phyloP scores from a whole-genome alignment of 2,888 invertebrate genomes.

The Leptopilina drosophilae region DNA sequence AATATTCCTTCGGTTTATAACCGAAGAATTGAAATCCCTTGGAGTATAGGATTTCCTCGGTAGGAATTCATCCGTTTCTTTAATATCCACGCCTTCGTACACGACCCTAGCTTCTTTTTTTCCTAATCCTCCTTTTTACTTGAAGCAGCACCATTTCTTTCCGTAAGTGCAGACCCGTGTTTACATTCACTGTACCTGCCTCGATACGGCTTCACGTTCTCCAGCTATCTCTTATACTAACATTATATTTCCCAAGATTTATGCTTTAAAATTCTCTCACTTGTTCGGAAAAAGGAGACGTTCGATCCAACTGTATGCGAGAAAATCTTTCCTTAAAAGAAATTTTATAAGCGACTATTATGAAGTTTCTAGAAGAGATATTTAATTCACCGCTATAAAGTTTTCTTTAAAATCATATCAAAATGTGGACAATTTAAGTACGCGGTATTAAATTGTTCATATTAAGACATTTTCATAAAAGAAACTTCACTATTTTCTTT shows the following conservation, averaged over 20 bases:
- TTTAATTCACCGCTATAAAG: no score
- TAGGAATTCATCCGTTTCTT: constrained; percentile 57
- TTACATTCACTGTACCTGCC: constrained; percentile 59
- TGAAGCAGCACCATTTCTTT: constrained; percentile 45
- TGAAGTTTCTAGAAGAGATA: not conserved
- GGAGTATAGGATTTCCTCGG: constrained; percentile 54
- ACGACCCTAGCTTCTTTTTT: constrained; percentile 49
- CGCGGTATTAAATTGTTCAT: no score
- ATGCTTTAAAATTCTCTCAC: not conserved
- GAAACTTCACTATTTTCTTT: no score
- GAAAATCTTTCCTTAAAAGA: not conserved
- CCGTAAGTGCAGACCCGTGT: constrained; percentile 68
- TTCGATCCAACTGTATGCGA: not conserved
- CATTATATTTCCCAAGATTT: constrained; percentile 4
- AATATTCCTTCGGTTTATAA: constrained; percentile 45
- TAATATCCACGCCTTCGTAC: constrained; percentile 49
- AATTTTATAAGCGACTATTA: not conserved
- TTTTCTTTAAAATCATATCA: no score
- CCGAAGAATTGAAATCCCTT: constrained; percentile 47
- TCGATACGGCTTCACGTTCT: constrained; percentile 50
- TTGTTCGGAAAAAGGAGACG: not conserved
- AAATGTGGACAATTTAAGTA: no score
- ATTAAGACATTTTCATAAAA: no score
- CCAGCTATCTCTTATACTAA: constrained; percentile 38
- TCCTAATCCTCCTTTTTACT: constrained; percentile 57